These are phyloP conservation scores for Atractosteus spatula DNA, from an alignment of 2,113 vertebrate genomes.

Conservation along the genomic window DNA sequence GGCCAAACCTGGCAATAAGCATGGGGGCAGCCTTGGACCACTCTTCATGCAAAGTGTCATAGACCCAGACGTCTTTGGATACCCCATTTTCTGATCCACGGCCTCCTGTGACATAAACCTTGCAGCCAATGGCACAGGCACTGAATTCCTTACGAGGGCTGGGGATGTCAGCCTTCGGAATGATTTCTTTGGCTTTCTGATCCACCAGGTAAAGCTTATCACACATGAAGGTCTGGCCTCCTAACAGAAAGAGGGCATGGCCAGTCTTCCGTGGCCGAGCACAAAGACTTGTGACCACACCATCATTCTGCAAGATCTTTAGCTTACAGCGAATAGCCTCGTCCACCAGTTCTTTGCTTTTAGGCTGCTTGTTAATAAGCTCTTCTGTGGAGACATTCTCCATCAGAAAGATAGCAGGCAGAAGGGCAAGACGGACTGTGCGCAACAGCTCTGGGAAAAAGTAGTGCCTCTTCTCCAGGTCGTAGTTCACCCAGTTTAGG, in stretches of 20 bases:
- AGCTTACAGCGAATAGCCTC: constrained; percentile 87
- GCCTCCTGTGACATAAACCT: constrained; percentile 90
- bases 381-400: constrained; percentile 83
- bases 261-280: constrained; percentile 89
- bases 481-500: constrained; percentile 83
- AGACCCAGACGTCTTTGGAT: constrained; percentile 94
- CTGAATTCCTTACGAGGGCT: constrained; percentile 94
- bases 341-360: constrained; percentile 76
- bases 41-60: constrained; percentile 86
- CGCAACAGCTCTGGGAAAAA: constrained; percentile 80
- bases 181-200: constrained; percentile 91
- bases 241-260: constrained; percentile 87
- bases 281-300: constrained; percentile 82
- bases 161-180: constrained; percentile 87
- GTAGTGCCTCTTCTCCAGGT: constrained; percentile 69
- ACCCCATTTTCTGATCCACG: constrained; percentile 89
- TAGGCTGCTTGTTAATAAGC: constrained; percentile 76
- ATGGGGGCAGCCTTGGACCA: constrained; percentile 94
- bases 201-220: constrained; percentile 96
- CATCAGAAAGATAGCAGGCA: constrained; percentile 81
- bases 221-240: constrained; percentile 95
- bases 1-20: constrained; percentile 90
- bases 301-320: constrained; percentile 84
- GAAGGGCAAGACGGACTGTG: constrained; percentile 81
- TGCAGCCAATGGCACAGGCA: constrained; percentile 89